Base-by-base conservation (phyloP, 2,113 vertebrate genomes). In the Callospermophilus lateralis region DNA sequence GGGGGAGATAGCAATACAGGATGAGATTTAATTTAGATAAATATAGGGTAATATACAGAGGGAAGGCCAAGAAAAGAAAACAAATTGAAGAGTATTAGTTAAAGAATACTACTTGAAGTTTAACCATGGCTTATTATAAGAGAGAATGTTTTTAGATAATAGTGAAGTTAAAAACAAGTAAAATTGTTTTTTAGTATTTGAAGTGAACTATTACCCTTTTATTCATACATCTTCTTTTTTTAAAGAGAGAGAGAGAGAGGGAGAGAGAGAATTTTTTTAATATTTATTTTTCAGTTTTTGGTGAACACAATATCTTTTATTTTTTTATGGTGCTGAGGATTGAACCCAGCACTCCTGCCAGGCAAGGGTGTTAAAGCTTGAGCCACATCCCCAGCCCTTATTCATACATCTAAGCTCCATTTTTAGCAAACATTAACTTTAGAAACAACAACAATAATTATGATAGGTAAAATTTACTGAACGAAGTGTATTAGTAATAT, bases 21-120 rank as follows among this genome's bases (percentile, higher is more conserved):
- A 78, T 76, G 0, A 97, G 96, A 96, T 97, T 97, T 90, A 94
- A 79, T 96, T 96, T 97, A 96, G 97, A 97, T 95, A 96, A 94
- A 91, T 83, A 51, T 63, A 84, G 95, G 28, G 67, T 26, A 92
- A 91, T 48, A 81, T 6, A 11, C 86, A 89, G 37, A 81, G 37
- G 70, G 42, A 87, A 81, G 63, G 42, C 6, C 17, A 76, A 37
- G 3, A 45, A 8, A 73, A 88, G 93, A 92, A 92, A 39, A n/a
- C 61, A 84, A 78, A 37, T 53, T 12, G 37, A 65, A 63, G 74
- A 68, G 8, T 76, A 42, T 8, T 65, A 32, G 8, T 73, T 86
- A 84, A 4, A 89, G 63, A 77, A 55, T 5, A 89, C 0, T 37
- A 9, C 34, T 39, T 67, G 53, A 68, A 68, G 42, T 84, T 67